Percentiles rank a stretch among this genome's conserved stretches.
These are phyloP conservation scores for Oncorhynchus gorbuscha DNA, from an alignment of 2,113 vertebrate species.

Conservation along the genomic window DNA sequence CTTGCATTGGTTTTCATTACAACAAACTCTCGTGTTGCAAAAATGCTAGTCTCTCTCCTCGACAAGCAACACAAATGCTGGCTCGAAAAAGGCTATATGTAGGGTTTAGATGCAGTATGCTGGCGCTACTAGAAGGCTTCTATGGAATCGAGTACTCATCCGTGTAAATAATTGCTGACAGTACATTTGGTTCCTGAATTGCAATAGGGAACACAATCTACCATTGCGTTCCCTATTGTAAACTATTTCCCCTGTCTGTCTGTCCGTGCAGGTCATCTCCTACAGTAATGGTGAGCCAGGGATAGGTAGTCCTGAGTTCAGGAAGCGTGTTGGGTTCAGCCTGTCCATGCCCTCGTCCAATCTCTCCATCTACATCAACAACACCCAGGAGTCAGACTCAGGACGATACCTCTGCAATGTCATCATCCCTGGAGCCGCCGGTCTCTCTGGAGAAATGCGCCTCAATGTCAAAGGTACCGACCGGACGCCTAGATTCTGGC, in stretches of 20 bases:
- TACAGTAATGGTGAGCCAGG: constrained; percentile 69
- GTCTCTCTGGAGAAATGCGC: constrained; percentile 63
- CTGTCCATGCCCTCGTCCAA: constrained; percentile 74
- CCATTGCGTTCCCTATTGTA: background rate
- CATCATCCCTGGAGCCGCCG: constrained; percentile 66
- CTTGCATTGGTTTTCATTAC: too few species aligned
- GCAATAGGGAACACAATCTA: too few species aligned
- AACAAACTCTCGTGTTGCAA: too few species aligned
- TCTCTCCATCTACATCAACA: constrained; percentile 84
- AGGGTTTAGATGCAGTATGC: background rate
- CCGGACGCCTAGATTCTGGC: background rate
- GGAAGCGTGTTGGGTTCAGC: constrained; percentile 75
- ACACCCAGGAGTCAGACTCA: constrained; percentile 80
- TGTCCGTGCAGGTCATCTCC: constrained; percentile 76
- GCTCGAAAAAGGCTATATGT: background rate
- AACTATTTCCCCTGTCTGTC: background rate
- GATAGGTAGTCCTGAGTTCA: constrained; percentile 67
- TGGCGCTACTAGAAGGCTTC: too few species aligned
- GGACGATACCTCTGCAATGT: constrained; percentile 83
- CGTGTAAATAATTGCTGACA: background rate
- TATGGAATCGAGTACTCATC: too few species aligned
- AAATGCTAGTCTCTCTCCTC: too few species aligned
- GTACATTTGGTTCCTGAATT: too few species aligned
- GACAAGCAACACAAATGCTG: background rate
- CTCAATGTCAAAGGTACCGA: constrained; percentile 82